Percentiles rank a stretch among this genome's conserved stretches.
Conservation (phyloP, 2,888 invertebrate genomes). For the Cephus runcator region DNA sequence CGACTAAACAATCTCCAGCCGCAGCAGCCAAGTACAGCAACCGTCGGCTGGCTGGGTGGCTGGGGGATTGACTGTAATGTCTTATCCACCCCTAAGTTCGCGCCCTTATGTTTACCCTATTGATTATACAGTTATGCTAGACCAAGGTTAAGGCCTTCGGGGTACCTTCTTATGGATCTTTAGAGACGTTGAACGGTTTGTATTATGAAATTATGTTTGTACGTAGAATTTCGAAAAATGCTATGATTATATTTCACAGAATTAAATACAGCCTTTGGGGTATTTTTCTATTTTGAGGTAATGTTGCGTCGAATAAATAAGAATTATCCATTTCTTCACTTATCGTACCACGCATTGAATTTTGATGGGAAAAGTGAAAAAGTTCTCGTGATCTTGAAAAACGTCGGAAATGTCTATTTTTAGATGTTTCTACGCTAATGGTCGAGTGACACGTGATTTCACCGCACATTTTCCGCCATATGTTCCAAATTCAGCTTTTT, state of each 20-base stretch:
- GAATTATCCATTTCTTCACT: not conserved
- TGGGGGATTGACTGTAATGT: slow-evolving; percentile 22
- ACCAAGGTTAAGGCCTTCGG: slow-evolving; percentile 16
- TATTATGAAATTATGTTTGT: not conserved
- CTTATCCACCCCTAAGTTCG: slow-evolving; percentile 32
- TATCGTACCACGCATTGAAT: not conserved
- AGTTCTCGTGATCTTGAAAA: not conserved
- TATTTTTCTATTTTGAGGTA: not conserved
- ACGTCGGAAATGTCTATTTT: not conserved
- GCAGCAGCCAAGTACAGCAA: slow-evolving; percentile 26
- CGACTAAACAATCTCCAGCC: slow-evolving; percentile 39
- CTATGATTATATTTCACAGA: not conserved
- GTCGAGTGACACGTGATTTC: slow-evolving; percentile 32
- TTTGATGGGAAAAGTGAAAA: not conserved
- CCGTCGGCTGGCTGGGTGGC: slow-evolving; percentile 14
- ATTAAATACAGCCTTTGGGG: not conserved
- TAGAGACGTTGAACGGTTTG: not conserved
- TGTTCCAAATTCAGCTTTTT: not conserved
- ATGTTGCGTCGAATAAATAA: not conserved
- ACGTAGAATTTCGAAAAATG: not conserved
- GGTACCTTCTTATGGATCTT: not conserved
- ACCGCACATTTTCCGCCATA: slow-evolving; percentile 30
- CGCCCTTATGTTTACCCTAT: slow-evolving; percentile 51
- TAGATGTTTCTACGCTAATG: slow-evolving; percentile 28
- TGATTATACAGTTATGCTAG: slow-evolving; percentile 49